Base-by-base conservation (phyloP, 2,113 vertebrate genomes). In the Zosterops borbonicus region DNA sequence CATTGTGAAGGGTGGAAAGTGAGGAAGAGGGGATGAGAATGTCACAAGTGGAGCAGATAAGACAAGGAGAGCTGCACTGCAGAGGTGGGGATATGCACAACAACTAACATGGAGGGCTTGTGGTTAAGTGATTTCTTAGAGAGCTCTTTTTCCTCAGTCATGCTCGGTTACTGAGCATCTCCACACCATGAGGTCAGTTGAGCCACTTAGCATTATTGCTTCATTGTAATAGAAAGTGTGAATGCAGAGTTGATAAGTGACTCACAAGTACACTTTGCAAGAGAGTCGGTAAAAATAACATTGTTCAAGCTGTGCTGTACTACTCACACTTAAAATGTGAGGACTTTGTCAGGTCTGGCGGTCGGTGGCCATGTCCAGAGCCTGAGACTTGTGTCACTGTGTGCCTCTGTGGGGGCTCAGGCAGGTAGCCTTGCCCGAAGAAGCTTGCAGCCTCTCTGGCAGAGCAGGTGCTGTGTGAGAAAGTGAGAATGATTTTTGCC, bases 141-240 rank as follows among this genome's bases (percentile, higher is more conserved):
- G 90, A 69, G 53, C 58, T 92, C 7, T 3, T 70, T 92, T 53
- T 53, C 56, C 49, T 56, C 65, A 21, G 23, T 22, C 14, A 6
- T 37, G 37, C 27, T 56, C 35, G 19, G 6, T 79, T 23, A 59
- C 24, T 64, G 39, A 62, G 63, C 53, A 53, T 70, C 67, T 77
- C 82, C 37, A 2, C 0, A 0, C n/a, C 1, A 0, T 15, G 46
- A 90, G 85, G 49, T 83, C 53, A 37, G 23, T 21, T 28, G 56
- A 42, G 82, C 70, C 46, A 9, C 42, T 58, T 69, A 11, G 37
- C 70, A 13, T 56, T 31, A 4, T 41, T 52, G 39, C 70, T 85
- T 85, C 46, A 10, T 47, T 35, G 79, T 83, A 67, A n/a, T 14
- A 52, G 67, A 74, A 87, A 53, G 18, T 39, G 46, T 71, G 74